A percentile compares a stretch with the other conserved stretches of the same genome.
Conservation (phyloP, 2,797 vertebrate genomes). For the Propithecus deckenii region DNA sequence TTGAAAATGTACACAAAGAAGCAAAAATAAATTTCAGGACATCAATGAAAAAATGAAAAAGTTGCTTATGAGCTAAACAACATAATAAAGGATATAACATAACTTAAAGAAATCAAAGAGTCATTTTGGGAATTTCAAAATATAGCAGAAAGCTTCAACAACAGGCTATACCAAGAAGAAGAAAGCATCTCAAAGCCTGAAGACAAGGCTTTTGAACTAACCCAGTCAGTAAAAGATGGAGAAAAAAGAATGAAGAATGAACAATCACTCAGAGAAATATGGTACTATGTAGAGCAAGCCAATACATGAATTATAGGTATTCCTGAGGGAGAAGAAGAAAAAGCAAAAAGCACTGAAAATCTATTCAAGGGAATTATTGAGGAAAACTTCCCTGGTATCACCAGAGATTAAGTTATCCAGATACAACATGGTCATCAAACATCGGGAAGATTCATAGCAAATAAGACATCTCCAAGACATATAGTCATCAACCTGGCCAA, state of each 20-base stretch:
- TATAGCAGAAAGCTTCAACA: neutral
- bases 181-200: neutral
- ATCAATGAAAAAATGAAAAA: neutral
- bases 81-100: neutral
- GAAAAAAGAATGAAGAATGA: neutral
- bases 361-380: neutral
- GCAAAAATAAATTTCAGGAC: neutral
- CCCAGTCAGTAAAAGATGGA: neutral
- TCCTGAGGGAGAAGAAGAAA: neutral
- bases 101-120: neutral
- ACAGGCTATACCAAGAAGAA: neutral
- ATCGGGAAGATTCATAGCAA: neutral
- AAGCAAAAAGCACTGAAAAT: neutral
- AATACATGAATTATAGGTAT: neutral
- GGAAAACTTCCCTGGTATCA: neutral
- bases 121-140: neutral
- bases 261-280: neutral
- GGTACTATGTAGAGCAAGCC: neutral
- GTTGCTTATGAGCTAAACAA: neutral
- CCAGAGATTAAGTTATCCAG: neutral
- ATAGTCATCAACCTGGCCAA: neutral
- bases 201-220: neutral
- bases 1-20: neutral
- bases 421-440: neutral
- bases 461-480: neutral